Evolutionary conservation across 2,888 invertebrate species (phyloP), one percentile per base, ranked within the genome.

Genomic region (Vesta saturnalis): DNA sequence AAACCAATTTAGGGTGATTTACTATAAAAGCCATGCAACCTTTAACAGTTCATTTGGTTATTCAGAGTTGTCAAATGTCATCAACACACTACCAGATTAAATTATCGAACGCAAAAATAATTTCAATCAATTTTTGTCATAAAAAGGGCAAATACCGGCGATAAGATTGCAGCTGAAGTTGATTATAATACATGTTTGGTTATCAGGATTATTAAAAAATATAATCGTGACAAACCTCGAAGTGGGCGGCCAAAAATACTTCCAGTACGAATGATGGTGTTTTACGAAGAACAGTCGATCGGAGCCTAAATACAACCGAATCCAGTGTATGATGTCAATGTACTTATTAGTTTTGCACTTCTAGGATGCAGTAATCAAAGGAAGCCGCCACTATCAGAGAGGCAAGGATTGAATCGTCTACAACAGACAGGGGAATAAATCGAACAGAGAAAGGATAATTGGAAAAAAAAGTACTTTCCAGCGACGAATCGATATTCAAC

Each of bases 231-330:
- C 15, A 30, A 56, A 56, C 23, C 30, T 3, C 23, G 56, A 14
- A 56, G 23, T 56, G 56, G 15, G 56, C 30, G 56, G 30, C 56
- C 23, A 56, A 30, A 23, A 30, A 23, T 23, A 23, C 22, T 15
- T n/a, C 21, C 21, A 19, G 1, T 8, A 16, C 1, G 14, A 15
- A 56, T 30, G 56, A 56, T 56, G 14, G 12, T 56, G 56, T 23
- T 2, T 56, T 56, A 56, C 22, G 12, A 43, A 12, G 43, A 43
- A 43, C 43, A 43, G 14, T 12, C 43, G 12, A 43, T 12, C 10
- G 12, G 14, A 21, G 54, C 19, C 54, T 23, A 5, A 56, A 30
- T 23, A n/a, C 56, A 2, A 56, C 56, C 14, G n/a, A 56, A 14
- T 56, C 56, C 2, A 56, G 30, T 14, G 8, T 56, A 14, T 56